phyloP scores from a whole-genome alignment of 2,113 vertebrate genomes.

The Ctenodactylus gundi region DNA sequence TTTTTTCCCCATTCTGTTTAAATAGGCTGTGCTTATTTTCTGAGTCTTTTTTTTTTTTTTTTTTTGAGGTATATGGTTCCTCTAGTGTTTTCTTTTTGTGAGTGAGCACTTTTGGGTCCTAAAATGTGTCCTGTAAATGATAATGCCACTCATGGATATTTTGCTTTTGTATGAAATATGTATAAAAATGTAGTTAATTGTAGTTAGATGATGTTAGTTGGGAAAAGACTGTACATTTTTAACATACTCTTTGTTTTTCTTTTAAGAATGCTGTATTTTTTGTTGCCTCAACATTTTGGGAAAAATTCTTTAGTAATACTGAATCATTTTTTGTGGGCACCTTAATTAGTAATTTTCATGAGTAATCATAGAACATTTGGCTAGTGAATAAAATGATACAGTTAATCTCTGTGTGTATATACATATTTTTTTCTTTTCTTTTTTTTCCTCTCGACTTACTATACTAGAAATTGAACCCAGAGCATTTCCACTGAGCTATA shows the following conservation, averaged over 20 bases:
- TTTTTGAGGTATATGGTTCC: background rate
- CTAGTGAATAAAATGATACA: background rate
- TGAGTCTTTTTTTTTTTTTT: background rate
- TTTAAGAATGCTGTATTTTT: background rate
- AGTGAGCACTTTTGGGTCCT: conserved; percentile 38
- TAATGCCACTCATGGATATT: background rate
- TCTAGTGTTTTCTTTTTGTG: conserved; percentile 12
- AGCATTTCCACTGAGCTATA: no score
- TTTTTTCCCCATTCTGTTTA: conserved; percentile 23
- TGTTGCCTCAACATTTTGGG: background rate
- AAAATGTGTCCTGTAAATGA: background rate
- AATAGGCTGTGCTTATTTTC: conserved; percentile 26
- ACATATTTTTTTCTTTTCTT: no score
- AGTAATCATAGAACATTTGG: background rate
- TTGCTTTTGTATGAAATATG: conserved; percentile 5
- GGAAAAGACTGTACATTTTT: background rate
- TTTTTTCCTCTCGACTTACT: no score
- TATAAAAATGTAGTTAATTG: background rate
- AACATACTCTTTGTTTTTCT: background rate
- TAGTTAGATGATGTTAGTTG: background rate
- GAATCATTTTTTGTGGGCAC: background rate
- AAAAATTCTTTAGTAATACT: background rate
- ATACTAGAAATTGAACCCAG: no score
- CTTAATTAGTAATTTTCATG: conserved; percentile 30
- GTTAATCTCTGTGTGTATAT: no score